Evolutionary conservation across 2,113 vertebrate species (phyloP), one percentile per base, ranked within the genome.

Genomic region (Siphamia tubifer): DNA sequence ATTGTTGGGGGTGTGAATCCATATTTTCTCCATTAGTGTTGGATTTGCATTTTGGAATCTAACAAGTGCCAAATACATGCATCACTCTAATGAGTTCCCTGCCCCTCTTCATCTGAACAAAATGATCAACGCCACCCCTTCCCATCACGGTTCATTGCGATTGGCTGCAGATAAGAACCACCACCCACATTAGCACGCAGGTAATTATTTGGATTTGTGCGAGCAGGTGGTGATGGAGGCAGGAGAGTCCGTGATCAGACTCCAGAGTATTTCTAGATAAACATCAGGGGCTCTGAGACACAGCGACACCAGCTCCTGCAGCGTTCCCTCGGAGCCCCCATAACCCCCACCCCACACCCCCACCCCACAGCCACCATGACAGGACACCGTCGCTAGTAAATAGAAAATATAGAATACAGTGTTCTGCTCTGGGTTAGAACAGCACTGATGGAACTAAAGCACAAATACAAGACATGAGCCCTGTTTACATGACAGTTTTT

Each of bases 151-250:
- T 44, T 54, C 51, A 38, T 27, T 63, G 62, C 43, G 9, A 64
- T 54, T 52, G 72, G 62, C 31, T 81, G 67, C 60, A 82, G 80
- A 81, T 87, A 88, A 77, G 76, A 54, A 69, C 66, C 72, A 77
- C 67, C 69, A 81, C 77, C 84, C 83, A 84, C 83, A 84, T 87
- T 67, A 77, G 48, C 31, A 44, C 53, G 13, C 38, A 39, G 68
- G 72, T 86, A 79, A 85, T 88, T 90, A 90, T 92, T 91, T 90
- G 68, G 79, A 87, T 89, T 89, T 88, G 75, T 44, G 77, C 40
- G 45, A 72, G 87, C 89, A 90, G 90, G 85, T 91, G 91, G 74
- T 86, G 81, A 84, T 81, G 83, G 84, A 80, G 48, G 78, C 54
- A 57, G 65, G 39, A 66, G 61, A 75, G 85, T 85, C 83, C 48